Base-by-base conservation (phyloP, 2,797 vertebrate genomes). In the Chelmon rostratus region DNA sequence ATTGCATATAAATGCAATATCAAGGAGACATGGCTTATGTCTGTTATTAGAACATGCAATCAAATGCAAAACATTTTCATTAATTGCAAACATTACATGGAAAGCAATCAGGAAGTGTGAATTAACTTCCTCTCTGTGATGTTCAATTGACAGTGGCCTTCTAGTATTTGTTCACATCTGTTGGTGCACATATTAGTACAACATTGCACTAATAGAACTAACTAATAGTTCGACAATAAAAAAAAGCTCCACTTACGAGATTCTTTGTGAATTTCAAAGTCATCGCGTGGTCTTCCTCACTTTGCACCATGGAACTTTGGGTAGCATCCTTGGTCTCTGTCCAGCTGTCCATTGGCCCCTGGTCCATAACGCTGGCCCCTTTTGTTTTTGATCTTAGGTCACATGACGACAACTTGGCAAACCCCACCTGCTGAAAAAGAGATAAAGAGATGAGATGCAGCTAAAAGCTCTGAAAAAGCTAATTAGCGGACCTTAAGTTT, bases 201-300 rank as follows among this genome's bases (percentile, higher is more conserved):
- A 19, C 1, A 12, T 11, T 62, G 23, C 3, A 35, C 2, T 16
- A 31, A 62, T 3, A 8, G 19, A 31, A 46, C 18, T 28, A 44
- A 59, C 8, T 31, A n/a, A 6, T 19, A 50, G 35, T 50, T 67
- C 0, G 1, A 53, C 37, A 11, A 21, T 47, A 25, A 23, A 62
- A n/a, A 15, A 59, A 44, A 44, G 19, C 6, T 46, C 4, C 3
- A 66, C n/a, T 79, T 37, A 59, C 76, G 61, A 11, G 69, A 31
- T 61, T 53, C 13, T 18, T 44, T 11, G 8, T 2, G 25, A 37
- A 3, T 46, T 44, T 68, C 28, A 37, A 7, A 2, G 0, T 2
- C 31, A 37, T 62, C 13, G 19, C 11, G 31, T n/a, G 19, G 59
- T 44, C 47, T 4, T 53, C 54, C 16, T 76, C 15, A 0, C n/a